Base-by-base conservation (phyloP, 2,888 invertebrate species). In the Campaea margaritaria region DNA sequence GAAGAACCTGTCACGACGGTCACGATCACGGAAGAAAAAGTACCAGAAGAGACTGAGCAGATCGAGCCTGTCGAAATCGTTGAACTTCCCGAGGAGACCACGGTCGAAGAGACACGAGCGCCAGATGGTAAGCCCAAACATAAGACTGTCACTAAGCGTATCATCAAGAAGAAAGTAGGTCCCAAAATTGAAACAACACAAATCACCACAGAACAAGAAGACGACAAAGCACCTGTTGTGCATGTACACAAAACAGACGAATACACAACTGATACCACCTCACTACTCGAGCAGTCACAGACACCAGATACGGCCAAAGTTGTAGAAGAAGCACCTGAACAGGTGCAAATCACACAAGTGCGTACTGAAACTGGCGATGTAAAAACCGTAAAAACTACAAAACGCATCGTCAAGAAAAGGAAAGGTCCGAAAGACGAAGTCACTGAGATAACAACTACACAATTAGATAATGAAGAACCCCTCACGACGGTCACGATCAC, bases 141-240 rank as follows among this genome's bases (percentile, higher is more conserved):
- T 21, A 38, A n/a, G 11, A 47, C 16, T 9, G n/a, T 38, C 8
- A 47, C 55, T 2, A n/a, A 16, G n/a, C 47, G n/a, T 2, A n/a
- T 38, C n/a, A 47, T 75, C 21, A 83, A 81, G 46, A 71, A 77
- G 9, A 27, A 44, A 21, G 27, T 27, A 44, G 67, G 65, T 2
- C 66, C 69, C 74, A 84, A 28, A 46, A 39, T 65, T 13, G 66
- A 63, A 64, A 91, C 92, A 71, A 86, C 88, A 58, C 85, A 88
- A 67, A 74, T 81, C 43, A 73, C 58, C 42, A 72, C 70, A 34
- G 76, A 65, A 58, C 64, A 91, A 48, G 86, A 81, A 61, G 80
- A 85, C 12, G 69, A 73, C 41, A 61, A 78, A 61, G 64, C 55
- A 71, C 72, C 73, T 81, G 69, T 62, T 78, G 21, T 21, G 2